Percentiles rank a stretch among this genome's conserved stretches.
Evolutionary conservation across 2,888 invertebrate species (phyloP).

Genomic region (Molanna angustata): DNA sequence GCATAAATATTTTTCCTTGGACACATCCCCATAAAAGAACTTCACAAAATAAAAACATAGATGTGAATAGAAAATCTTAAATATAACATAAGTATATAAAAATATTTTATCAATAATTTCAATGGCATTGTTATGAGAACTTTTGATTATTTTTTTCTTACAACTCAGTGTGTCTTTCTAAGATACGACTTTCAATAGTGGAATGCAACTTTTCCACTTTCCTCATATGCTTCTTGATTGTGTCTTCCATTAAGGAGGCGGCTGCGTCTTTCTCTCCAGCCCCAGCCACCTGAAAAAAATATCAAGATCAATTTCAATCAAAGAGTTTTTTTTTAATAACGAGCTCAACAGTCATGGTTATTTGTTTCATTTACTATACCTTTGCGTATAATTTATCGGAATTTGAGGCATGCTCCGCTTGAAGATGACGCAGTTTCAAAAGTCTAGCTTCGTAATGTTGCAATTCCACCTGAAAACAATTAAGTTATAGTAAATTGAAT

Average conservation of each 20-base stretch:
- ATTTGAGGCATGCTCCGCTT: conserved; percentile 75
- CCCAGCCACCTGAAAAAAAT: conserved; percentile 48
- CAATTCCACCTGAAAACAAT: conserved; percentile 70
- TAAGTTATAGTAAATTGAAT: not conserved
- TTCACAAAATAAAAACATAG: too few relatives aligned
- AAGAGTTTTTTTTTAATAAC: not conserved
- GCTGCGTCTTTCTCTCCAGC: conserved; percentile 63
- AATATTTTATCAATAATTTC: too few relatives aligned
- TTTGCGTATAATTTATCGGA: conserved; percentile 50
- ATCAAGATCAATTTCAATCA: not conserved
- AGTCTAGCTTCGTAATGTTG: conserved; percentile 84
- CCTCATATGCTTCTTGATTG: conserved; percentile 78
- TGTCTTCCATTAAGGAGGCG: conserved; percentile 66
- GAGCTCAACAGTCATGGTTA: too few relatives aligned
- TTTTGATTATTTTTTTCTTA: too few relatives aligned
- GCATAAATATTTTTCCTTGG: too few relatives aligned
- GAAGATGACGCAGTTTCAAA: conserved; percentile 77
- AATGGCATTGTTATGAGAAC: too few relatives aligned
- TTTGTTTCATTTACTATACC: conserved; percentile 15
- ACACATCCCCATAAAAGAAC: too few relatives aligned
- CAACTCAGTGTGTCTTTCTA: conserved; percentile 72
- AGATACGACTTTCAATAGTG: conserved; percentile 73
- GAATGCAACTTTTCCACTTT: conserved; percentile 84
- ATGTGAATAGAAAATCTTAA: too few relatives aligned
- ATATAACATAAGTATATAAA: too few relatives aligned